Evolutionary conservation across 2,113 vertebrate species (phyloP).

Genomic region (Agapornis roseicollis): DNA sequence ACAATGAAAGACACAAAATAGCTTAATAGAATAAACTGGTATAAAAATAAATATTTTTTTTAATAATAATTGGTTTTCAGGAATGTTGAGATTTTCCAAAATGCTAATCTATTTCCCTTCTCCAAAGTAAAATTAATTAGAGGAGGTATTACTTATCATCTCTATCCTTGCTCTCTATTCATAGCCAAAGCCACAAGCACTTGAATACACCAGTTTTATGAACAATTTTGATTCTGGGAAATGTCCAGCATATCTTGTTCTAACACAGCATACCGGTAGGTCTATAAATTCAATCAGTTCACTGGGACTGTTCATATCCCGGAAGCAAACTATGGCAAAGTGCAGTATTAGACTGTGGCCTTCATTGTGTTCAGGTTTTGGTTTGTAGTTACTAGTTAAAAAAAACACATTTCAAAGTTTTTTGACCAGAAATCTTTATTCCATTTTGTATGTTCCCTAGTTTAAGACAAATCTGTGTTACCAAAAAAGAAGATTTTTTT

Average conservation of each 20-base stretch:
- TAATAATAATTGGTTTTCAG: neutral
- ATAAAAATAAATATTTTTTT: neutral
- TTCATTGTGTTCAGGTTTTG: neutral
- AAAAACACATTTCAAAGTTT: neutral
- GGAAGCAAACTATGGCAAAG: neutral
- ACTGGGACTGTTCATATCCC: neutral
- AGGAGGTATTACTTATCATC: neutral
- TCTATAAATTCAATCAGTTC: neutral
- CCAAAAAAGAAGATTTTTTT: neutral
- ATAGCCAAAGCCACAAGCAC: neutral
- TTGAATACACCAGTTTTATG: neutral
- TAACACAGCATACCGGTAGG: fast-evolving
- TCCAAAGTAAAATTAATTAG: neutral
- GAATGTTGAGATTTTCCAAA: neutral
- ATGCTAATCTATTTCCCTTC: neutral
- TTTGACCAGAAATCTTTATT: neutral
- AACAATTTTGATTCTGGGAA: neutral
- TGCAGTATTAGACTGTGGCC: neutral
- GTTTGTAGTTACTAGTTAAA: neutral
- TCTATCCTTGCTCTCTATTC: neutral
- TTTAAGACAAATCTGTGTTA: neutral
- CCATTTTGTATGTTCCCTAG: neutral
- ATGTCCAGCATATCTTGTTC: neutral
- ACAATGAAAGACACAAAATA: neutral
- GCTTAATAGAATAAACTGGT: neutral